These are phyloP conservation scores for Rosalia funebris DNA, from an alignment of 2,888 invertebrate species.

Conservation along the genomic window DNA sequence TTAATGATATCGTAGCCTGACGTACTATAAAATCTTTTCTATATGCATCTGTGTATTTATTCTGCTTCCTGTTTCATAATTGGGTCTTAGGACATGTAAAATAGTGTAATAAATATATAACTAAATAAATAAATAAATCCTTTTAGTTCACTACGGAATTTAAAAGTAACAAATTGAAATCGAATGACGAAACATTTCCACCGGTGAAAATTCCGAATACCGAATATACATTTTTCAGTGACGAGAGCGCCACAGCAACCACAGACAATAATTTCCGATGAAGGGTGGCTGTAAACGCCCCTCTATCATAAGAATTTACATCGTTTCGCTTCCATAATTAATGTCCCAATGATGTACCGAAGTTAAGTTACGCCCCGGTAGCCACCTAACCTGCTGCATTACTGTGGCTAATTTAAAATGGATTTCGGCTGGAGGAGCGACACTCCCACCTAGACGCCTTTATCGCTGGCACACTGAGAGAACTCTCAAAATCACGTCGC, in stretches of 20 bases:
- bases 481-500: too few relatives aligned
- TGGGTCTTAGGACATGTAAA: too few relatives aligned
- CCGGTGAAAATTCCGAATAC: too few relatives aligned
- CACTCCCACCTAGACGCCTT: conserved; percentile 4
- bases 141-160: too few relatives aligned
- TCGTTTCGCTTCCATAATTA: conserved; percentile 47
- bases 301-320: conserved; percentile 45
- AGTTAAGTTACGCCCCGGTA: conserved; percentile 41
- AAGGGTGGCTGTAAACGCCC: conserved; percentile 41
- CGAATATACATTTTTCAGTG: background rate
- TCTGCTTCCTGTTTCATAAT: too few relatives aligned
- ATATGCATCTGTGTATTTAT: too few relatives aligned
- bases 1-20: too few relatives aligned
- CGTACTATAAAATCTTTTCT: too few relatives aligned
- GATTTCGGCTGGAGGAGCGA: conserved; percentile 4
- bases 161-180: too few relatives aligned
- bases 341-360: conserved; percentile 49
- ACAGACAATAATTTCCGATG: conserved; percentile 51
- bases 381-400: conserved; percentile 40
- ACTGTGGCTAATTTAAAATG: conserved; percentile 20
- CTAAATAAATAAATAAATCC: too few relatives aligned
- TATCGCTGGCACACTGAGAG: background rate
- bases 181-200: too few relatives aligned
- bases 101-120: too few relatives aligned
- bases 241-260: conserved; percentile 36